phyloP scores from a whole-genome alignment of 2,888 invertebrate species.

The Ferdinandea cuprea region DNA sequence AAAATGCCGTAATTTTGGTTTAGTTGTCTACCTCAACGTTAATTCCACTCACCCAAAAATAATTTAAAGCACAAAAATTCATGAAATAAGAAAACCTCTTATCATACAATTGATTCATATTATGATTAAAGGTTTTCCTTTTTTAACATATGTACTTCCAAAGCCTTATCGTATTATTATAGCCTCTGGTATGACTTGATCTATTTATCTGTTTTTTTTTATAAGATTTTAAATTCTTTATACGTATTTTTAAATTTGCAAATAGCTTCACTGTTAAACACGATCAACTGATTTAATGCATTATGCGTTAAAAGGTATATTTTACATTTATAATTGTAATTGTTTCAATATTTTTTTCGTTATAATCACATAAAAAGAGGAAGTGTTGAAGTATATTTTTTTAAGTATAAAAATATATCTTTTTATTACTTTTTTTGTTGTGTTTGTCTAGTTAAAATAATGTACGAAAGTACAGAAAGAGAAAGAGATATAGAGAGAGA shows the following conservation, averaged over 20 bases:
- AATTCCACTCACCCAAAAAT: too few relatives aligned
- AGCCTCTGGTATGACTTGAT: conserved; percentile 27
- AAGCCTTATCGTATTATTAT: not conserved
- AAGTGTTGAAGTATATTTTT: conserved; percentile 69
- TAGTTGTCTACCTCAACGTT: too few relatives aligned
- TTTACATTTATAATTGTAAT: conserved; percentile 70
- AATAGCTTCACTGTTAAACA: conserved; percentile 69
- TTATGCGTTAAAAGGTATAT: conserved; percentile 68
- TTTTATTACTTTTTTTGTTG: conserved; percentile 32
- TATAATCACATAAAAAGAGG: conserved; percentile 75
- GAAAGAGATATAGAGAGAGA: too few relatives aligned
- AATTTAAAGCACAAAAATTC: too few relatives aligned
- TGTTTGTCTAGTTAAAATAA: conserved; percentile 34
- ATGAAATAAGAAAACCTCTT: too few relatives aligned
- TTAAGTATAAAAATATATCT: conserved; percentile 72
- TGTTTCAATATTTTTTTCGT: conserved; percentile 40
- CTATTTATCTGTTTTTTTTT: conserved; percentile 40
- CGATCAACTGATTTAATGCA: conserved; percentile 68
- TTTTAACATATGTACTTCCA: not conserved
- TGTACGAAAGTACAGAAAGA: conserved; percentile 26
- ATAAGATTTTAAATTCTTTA: conserved; percentile 56
- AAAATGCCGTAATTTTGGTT: too few relatives aligned
- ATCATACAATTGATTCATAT: too few relatives aligned
- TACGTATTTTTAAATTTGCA: conserved; percentile 72
- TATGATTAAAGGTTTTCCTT: too few relatives aligned